A percentile compares a stretch with the other conserved stretches of the same genome.
These are phyloP conservation scores for Antigone vipio DNA, from an alignment of 2,113 vertebrate species.

Conservation along the genomic window DNA sequence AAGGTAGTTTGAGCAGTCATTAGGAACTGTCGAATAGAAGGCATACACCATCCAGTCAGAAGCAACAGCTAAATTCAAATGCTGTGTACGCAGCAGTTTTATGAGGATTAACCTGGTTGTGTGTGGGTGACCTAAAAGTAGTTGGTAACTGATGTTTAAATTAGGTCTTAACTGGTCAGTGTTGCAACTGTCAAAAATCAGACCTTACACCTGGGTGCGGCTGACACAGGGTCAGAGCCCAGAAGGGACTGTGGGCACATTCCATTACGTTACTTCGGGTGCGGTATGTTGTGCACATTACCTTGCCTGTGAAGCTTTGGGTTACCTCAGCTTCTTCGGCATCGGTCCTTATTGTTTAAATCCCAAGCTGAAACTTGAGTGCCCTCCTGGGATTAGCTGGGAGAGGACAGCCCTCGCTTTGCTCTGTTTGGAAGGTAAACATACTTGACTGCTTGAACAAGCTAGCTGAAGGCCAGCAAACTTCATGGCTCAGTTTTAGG, in stretches of 20 bases:
- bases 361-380: not conserved
- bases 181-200: not conserved
- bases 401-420: not conserved
- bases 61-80: not conserved
- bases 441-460: not conserved
- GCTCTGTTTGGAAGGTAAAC: not conserved
- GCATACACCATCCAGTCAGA: not conserved
- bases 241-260: not conserved
- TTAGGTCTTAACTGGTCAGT: not conserved
- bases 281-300: accelerated
- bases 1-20: not conserved
- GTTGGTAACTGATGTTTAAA: not conserved
- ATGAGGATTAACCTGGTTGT: constrained; percentile 67
- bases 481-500: not conserved
- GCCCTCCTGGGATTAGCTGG: not conserved
- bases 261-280: accelerated
- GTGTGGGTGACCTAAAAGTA: constrained; percentile 74
- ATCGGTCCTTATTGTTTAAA: not conserved
- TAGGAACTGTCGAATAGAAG: not conserved
- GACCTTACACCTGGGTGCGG: not conserved
- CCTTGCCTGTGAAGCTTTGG: not conserved
- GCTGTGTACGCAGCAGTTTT: not conserved
- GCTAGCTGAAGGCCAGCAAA: not conserved
- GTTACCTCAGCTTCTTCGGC: not conserved
- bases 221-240: not conserved